These are phyloP conservation scores for Sarcophaga subvicina DNA, from an alignment of 2,888 invertebrate genomes.

Conservation along the genomic window DNA sequence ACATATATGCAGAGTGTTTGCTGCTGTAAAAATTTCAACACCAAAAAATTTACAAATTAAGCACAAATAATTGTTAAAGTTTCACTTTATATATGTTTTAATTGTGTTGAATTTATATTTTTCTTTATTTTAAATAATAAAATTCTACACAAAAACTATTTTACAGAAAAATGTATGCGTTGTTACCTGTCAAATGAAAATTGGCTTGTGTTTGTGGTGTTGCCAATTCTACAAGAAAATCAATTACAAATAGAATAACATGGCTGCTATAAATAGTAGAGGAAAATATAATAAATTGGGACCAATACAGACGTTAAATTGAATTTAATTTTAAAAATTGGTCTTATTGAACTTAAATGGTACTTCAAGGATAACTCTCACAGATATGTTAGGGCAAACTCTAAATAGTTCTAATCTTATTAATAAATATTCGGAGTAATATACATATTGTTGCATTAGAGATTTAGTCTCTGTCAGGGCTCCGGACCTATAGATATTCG, in stretches of 20 bases:
- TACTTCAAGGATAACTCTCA: too few relatives aligned
- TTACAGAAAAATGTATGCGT: slow-evolving; percentile 53
- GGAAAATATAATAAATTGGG: background rate
- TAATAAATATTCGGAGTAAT: too few relatives aligned
- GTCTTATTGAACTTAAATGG: too few relatives aligned
- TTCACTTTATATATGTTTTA: slow-evolving; percentile 12
- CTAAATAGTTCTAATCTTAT: too few relatives aligned
- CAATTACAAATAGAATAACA: background rate
- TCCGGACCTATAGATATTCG: too few relatives aligned
- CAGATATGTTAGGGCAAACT: too few relatives aligned
- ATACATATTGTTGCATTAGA: too few relatives aligned
- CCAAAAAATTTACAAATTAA: slow-evolving; percentile 18
- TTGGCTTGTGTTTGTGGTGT: slow-evolving; percentile 38
- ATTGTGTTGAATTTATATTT: background rate
- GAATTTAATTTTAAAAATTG: background rate
- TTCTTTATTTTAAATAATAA: background rate
- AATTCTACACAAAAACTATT: background rate
- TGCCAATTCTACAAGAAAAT: slow-evolving; percentile 17
- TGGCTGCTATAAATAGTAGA: slow-evolving; percentile 9
- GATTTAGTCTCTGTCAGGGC: too few relatives aligned
- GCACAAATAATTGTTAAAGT: background rate
- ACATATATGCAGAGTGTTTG: background rate
- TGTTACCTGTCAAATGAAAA: slow-evolving; percentile 52
- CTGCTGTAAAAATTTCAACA: slow-evolving; percentile 50
- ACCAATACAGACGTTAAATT: background rate